Evolutionary conservation across 2,888 invertebrate genomes (phyloP).

Genomic region (Mimachlamys varia): DNA sequence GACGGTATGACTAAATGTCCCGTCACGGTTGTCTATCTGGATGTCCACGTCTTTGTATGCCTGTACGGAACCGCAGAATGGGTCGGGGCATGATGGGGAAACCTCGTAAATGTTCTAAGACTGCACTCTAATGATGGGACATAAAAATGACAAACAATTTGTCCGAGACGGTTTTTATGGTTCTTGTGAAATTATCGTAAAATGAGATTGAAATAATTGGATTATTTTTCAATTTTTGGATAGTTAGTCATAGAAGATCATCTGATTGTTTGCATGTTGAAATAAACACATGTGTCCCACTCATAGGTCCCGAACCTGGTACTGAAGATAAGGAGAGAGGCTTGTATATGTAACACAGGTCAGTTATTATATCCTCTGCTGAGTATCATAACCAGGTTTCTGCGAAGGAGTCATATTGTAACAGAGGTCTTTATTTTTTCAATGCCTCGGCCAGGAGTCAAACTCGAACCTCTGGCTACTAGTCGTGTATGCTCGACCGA

Average conservation of each 20-base stretch:
- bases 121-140: not conserved
- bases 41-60: not conserved
- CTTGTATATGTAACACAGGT: too few relatives aligned
- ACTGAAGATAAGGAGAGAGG: too few relatives aligned
- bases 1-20: not conserved
- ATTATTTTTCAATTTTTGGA: not conserved
- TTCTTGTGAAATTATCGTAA: not conserved
- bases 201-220: slow-evolving; percentile 16
- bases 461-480: too few relatives aligned
- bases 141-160: slow-evolving; percentile 7
- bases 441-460: too few relatives aligned
- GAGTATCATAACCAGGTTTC: too few relatives aligned
- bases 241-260: not conserved
- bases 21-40: not conserved
- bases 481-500: too few relatives aligned
- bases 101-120: not conserved
- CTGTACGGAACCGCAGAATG: not conserved
- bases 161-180: not conserved
- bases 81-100: not conserved
- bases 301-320: too few relatives aligned
- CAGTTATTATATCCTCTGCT: too few relatives aligned
- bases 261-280: not conserved
- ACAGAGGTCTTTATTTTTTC: too few relatives aligned
- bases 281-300: not conserved
- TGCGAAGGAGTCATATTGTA: too few relatives aligned